phyloP scores from a whole-genome alignment of 2,113 vertebrate genomes.

The Peromyscus maniculatus region DNA sequence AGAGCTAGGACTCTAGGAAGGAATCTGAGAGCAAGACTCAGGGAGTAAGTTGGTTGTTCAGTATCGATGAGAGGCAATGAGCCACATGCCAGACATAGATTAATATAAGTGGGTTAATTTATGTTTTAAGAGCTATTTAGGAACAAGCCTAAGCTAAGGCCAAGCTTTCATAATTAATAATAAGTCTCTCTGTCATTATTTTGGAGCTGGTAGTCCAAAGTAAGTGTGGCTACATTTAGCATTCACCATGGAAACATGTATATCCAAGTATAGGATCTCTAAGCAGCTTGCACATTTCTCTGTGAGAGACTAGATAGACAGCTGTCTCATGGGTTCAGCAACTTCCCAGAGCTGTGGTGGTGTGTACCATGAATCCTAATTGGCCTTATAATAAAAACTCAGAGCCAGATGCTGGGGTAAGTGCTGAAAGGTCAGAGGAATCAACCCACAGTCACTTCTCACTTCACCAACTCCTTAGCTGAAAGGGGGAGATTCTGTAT shows the following conservation, averaged over 20 bases:
- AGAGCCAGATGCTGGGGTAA: too few species aligned
- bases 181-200: neutral
- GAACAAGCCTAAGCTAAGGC: neutral
- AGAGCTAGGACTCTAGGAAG: neutral
- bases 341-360: neutral
- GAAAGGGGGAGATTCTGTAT: too few species aligned
- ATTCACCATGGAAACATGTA: neutral
- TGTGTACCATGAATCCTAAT: too few species aligned
- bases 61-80: neutral
- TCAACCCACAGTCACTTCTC: too few species aligned
- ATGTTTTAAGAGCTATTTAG: neutral
- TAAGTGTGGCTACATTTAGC: neutral
- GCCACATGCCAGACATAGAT: neutral
- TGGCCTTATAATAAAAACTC: too few species aligned
- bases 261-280: neutral
- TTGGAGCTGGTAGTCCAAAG: neutral
- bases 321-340: neutral
- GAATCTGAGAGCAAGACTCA: neutral
- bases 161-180: neutral
- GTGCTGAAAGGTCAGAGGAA: too few species aligned
- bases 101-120: neutral
- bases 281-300: neutral
- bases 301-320: neutral
- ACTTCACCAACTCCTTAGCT: too few species aligned
- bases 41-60: neutral